Evolutionary conservation across 2,797 vertebrate genomes (phyloP), one percentile per base, ranked within the genome.

Genomic region (Notoglanidium macrostoma): DNA sequence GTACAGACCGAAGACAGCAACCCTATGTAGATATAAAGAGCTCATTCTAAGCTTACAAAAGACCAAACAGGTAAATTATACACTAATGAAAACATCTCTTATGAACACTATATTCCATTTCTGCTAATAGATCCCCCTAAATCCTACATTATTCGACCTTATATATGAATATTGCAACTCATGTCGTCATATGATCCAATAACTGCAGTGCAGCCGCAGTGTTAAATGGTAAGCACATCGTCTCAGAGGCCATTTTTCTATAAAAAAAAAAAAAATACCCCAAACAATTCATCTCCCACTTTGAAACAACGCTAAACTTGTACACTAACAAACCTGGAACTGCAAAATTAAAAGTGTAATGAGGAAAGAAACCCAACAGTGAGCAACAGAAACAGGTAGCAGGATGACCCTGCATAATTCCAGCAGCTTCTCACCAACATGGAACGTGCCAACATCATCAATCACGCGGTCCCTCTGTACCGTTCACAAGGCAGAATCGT

Each of bases 391-490:
- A n/a, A 59, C 23, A 29, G 14, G 15, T 40, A 79, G 57, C 65
- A 44, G 32, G 44, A 83, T 70, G 35, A 65, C 61, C 46, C 51
- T 57, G 35, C 17, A 67, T 83, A 40, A 84, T 57, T 44, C 85
- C 35, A 46, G 11, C 44, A 84, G 35, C 65, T 49, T 84, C 29
- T 26, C 29, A 6, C 14, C 2, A 81, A 54, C 73, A 72, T 61
- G 23, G 21, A 68, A 59, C 23, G 12, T 17, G 26, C 80, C 72
- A 77, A 68, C 63, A 87, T 78, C 72, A 87, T 87, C 73, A 77
- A 35, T 87, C 86, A 51, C 23, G 67, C 57, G 14, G 59, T 83
- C 80, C 29, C 35, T 57, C 49, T 40, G 59, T 65, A 54, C 54
- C 44, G 6, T 46, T 40, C 29, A 51, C 19, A 29, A 10, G 54